Evolutionary conservation across 2,888 invertebrate genomes (phyloP).

Genomic region (Limnephilus auricula): DNA sequence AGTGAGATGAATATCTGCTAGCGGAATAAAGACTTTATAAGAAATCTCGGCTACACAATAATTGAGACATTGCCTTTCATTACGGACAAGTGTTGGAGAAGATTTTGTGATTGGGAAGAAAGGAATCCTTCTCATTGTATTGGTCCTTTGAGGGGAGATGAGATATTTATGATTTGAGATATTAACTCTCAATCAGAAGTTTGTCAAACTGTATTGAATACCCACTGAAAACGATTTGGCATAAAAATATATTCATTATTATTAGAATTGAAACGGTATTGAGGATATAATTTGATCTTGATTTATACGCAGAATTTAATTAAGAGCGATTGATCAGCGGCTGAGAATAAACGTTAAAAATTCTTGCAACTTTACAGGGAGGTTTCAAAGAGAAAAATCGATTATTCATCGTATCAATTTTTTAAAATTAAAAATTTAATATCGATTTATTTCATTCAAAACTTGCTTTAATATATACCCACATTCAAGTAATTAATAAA

Average conservation of each 20-base stretch:
- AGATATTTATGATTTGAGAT: conserved; percentile 15
- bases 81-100: conserved; percentile 33
- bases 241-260: background rate
- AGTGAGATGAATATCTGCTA: conserved; percentile 35
- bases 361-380: too few relatives aligned
- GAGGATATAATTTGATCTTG: background rate
- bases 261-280: background rate
- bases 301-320: background rate
- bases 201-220: background rate
- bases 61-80: conserved; percentile 42
- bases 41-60: conserved; percentile 34
- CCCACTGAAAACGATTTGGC: background rate
- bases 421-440: too few relatives aligned
- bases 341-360: too few relatives aligned
- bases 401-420: too few relatives aligned
- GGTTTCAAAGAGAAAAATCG: too few relatives aligned
- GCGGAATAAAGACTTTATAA: conserved; percentile 28
- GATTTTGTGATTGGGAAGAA: conserved; percentile 22
- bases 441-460: too few relatives aligned
- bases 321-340: too few relatives aligned
- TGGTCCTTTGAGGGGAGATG: conserved; percentile 24
- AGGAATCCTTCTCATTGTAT: background rate
- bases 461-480: too few relatives aligned
- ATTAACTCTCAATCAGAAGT: conserved; percentile 17
- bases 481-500: too few relatives aligned